These are phyloP conservation scores for Aleadryas rufinucha DNA, from an alignment of 2,113 vertebrate genomes.

Conservation along the genomic window DNA sequence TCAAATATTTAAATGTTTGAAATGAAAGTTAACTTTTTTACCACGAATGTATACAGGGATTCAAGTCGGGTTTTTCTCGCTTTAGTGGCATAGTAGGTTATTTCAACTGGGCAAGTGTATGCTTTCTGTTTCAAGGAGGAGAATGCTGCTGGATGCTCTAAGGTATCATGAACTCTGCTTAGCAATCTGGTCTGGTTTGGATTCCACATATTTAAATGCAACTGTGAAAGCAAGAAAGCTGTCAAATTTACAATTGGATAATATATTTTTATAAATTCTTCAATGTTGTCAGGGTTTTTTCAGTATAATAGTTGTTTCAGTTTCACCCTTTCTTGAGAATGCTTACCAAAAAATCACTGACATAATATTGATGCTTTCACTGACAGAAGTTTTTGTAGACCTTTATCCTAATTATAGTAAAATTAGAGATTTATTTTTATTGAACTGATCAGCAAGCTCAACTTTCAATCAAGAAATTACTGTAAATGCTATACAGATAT, in stretches of 20 bases:
- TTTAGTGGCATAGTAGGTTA: neutral
- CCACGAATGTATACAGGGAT: neutral
- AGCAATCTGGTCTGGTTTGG: neutral
- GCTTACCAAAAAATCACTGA: neutral
- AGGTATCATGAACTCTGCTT: neutral
- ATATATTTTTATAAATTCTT: neutral
- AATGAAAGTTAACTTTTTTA: conserved; percentile 27
- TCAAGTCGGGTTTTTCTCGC: neutral
- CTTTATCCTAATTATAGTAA: neutral
- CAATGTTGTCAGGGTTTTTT: neutral
- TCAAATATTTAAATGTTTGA: conserved; percentile 65
- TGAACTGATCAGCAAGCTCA: neutral
- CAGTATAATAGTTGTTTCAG: neutral
- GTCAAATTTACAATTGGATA: neutral
- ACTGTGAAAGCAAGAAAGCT: neutral
- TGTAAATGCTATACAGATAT: neutral
- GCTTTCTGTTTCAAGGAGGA: neutral
- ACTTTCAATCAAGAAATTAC: neutral
- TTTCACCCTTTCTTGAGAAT: neutral
- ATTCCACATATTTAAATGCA: neutral
- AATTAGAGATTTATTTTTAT: neutral
- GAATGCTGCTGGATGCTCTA: neutral
- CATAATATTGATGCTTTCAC: neutral
- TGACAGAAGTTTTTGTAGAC: neutral
- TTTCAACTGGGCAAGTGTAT: neutral